These are phyloP conservation scores for Antechinus flavipes DNA, from an alignment of 2,113 vertebrate species.

Conservation along the genomic window DNA sequence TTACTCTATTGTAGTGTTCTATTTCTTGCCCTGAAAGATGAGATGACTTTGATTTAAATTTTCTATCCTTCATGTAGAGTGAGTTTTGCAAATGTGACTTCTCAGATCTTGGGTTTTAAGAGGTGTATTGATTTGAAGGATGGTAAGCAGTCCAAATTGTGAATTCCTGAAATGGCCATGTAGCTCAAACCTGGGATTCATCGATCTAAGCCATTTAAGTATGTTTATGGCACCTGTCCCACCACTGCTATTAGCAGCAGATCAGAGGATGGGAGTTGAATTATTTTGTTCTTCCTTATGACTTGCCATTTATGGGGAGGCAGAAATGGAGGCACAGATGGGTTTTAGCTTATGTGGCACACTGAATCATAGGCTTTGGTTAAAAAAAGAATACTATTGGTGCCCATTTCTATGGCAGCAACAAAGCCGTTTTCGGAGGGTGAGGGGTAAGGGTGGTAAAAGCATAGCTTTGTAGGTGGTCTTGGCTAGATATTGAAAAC, in stretches of 20 bases:
- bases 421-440: neutral
- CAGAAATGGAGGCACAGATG: neutral
- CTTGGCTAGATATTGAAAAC: slow-evolving; percentile 30
- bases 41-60: neutral
- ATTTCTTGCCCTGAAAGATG: neutral
- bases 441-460: neutral
- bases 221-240: neutral
- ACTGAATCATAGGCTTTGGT: neutral
- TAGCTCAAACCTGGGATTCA: neutral
- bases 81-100: neutral
- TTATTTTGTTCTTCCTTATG: neutral
- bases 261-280: neutral
- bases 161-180: neutral
- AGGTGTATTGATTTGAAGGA: neutral
- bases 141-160: neutral
- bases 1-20: neutral
- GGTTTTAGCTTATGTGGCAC: neutral
- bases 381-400: neutral
- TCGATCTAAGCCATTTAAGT: neutral
- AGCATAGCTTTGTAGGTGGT: slow-evolving; percentile 49
- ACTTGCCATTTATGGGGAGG: neutral
- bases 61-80: neutral
- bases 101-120: neutral
- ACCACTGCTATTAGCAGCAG: neutral
- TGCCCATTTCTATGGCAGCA: neutral